Conservation (phyloP, 2,888 invertebrate species). For the Yponomeuta sedellus region DNA sequence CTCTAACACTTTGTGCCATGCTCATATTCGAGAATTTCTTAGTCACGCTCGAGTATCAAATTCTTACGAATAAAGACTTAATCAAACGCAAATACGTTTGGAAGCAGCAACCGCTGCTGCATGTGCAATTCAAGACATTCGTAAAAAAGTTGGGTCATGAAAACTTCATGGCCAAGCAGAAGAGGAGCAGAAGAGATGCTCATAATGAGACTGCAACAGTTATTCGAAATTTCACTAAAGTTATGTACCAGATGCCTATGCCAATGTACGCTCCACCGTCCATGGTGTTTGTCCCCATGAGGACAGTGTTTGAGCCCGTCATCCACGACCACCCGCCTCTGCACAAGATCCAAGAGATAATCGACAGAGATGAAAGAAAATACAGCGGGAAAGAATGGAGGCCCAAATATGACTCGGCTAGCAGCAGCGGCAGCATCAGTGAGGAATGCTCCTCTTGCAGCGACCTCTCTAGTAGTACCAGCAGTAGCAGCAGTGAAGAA, state of each 20-base stretch:
- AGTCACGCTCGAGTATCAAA: neutral
- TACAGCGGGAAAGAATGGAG: neutral
- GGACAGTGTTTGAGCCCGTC: conserved; percentile 48
- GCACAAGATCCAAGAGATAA: conserved; percentile 35
- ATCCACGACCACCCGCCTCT: conserved; percentile 54
- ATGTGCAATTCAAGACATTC: neutral
- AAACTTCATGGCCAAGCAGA: conserved; percentile 5
- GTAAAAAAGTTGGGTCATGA: neutral
- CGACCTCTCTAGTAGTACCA: neutral
- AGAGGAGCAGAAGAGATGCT: neutral
- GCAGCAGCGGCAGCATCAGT: neutral
- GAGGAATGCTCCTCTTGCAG: neutral
- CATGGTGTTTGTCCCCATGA: conserved; percentile 33
- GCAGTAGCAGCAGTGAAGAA: neutral
- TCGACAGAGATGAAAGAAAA: conserved; percentile 30
- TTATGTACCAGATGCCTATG: neutral
- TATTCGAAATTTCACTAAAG: neutral
- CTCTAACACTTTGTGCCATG: neutral
- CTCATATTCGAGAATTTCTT: neutral
- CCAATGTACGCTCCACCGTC: neutral
- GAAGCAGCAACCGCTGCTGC: neutral
- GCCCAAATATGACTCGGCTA: neutral
- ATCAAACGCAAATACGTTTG: neutral
- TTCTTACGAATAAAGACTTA: neutral
- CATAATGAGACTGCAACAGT: neutral